Evolutionary conservation across 2,888 invertebrate genomes (phyloP), one percentile per base, ranked within the genome.

Genomic region (Mactromeris polynyma): DNA sequence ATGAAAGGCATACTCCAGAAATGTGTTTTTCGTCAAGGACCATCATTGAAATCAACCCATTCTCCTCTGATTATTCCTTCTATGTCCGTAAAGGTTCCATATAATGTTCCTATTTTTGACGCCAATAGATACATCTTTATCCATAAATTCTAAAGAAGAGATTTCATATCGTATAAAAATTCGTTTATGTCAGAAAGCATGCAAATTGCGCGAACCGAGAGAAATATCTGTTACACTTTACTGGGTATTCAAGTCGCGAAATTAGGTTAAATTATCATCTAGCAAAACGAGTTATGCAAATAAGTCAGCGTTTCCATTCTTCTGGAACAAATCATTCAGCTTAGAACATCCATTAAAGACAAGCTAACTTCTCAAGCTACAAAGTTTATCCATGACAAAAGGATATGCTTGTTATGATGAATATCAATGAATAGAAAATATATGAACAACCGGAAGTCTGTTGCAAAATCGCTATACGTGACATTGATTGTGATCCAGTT

Each of bases 211-310:
- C 4, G 17, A 73, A 36, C 36, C 3, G 26, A 36, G 36, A 36
- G 33, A 36, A 36, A 73, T 26, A n/a, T 73, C 4, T 17, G 73
- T 73, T 73, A 73, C 33, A 73, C 19, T 14, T 19, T 19, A 36
- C 33, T 73, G 36, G 33, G 6, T 19, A 33, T 33, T 33, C 73
- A 36, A 17, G 36, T 73, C 19, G 36, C 73, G 73, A 73, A 73
- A 33, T 33, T 73, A 73, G 73, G 73, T 73, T 73, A 73, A 73
- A 33, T 17, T 73, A 36, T 73, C 73, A 73, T 33, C 31, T 73
- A 73, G 73, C 36, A 33, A 73, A 73, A 33, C 73, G 73, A 73
- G 11, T 73, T 73, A 69, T 69, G 69, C 33, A 73, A 73, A 73
- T 73, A 33, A 73, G 6, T 33, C 17, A 17, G 33, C 14, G 36